Base-by-base conservation (phyloP, 2,797 vertebrate genomes). In the Chrysocyon brachyurus region DNA sequence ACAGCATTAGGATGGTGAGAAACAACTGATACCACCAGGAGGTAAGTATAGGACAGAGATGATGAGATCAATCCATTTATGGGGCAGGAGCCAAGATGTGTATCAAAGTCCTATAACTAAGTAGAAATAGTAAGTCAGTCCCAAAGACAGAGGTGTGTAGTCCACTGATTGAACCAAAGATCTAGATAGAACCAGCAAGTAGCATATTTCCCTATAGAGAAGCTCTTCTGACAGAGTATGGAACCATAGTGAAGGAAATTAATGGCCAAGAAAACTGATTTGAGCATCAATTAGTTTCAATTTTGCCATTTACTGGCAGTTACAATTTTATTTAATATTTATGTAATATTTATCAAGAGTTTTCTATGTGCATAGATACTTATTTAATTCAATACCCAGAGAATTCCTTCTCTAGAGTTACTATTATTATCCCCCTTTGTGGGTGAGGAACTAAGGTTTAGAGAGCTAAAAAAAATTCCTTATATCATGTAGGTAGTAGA, bases 311-410 rank as follows among this genome's bases (percentile, higher is more conserved):
- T 90, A 49, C 72, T 52, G 57, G 49, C 57, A 93, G 19, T 56
- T 83, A 66, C 5, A 79, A 31, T 78, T 46, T 46, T 46, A 46
- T 46, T 46, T 46, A 46, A 7, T 46, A 46, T 46, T 46, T 46
- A 46, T 46, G 40, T 91, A 56, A 78, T 91, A 86, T 91, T 82
- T 86, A 33, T 96, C 77, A 87, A 90, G 33, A 85, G 9, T 90
- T 86, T 87, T 88, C 28, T 86, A 24, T 77, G 31, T 79, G 16
- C 68, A 31, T 91, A 66, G 66, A 89, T 59, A 78, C 33, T 66
- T 81, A 92, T 52, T 90, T 96, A 75, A 85, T 72, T 90, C 31
- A 88, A 33, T 66, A 24, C 5, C 10, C 52, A 84, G 26, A 87
- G 31, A 93, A 88, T 59, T 57, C 49, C 7, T 87, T 96, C 19